Conservation (phyloP, 2,113 vertebrate species). For the human (Homo sapiens) region GRCh38 chr4:44877501-44878000, state of each 20-base stretch:
- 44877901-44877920: not conserved
- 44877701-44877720: not conserved
- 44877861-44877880: not conserved
- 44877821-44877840: not conserved
- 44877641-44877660: not conserved
- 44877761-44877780: conserved; percentile 3
- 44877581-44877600: not conserved
- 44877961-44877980: not conserved
- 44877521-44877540: not conserved
- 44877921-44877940: not conserved
- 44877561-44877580: not conserved
- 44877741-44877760: not conserved
- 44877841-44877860: not conserved
- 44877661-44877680: not conserved
- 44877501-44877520: not conserved
- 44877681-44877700: not conserved
- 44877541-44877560: not conserved
- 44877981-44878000: not conserved
- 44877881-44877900: not conserved
- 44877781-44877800: not conserved
- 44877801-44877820: not conserved
- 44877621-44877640: not conserved
- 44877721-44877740: not conserved
- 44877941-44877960: not conserved
- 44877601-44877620: not conserved